Base-by-base conservation (phyloP, 2,797 vertebrate genomes). In the Mormyrus hasselquistii region DNA sequence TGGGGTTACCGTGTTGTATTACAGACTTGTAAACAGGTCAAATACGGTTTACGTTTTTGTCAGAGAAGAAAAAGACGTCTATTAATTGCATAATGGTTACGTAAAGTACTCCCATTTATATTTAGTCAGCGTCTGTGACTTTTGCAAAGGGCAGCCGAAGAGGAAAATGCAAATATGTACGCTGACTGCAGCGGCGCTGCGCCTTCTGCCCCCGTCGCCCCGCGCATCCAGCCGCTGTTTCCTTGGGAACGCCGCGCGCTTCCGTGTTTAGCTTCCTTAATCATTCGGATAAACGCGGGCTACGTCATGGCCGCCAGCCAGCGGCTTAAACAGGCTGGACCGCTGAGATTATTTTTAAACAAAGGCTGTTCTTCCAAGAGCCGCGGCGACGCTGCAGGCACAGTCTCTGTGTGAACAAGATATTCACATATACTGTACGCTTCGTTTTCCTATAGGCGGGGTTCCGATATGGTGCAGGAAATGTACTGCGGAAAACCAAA, bases 221-320 rank as follows among this genome's bases (percentile, higher is more conserved):
- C 7, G 44, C 9, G n/a, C 49, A 16, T 85, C 82, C 47, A 52
- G 82, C 25, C 9, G 47, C 82, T 22, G 82, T 85, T 85, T 85
- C 82, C 82, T 52, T 85, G 82, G 82, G 82, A 85, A 85, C 82
- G 82, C 82, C 82, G n/a, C 22, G 44, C 82, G 82, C 22, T 52
- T 52, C 82, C 82, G 49, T 85, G 82, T 85, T 85, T 52, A 52
- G 82, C 49, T 85, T 85, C 82, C 82, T 52, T 85, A 85, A 85
- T 85, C 82, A 50, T 52, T 85, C 82, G n/a, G 47, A 85, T 85
- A 85, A 85, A 85, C 49, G 9, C 82, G 9, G 47, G 22, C 44
- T 25, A 52, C 82, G 44, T 85, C 9, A 52, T 82, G 82, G 47
- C 47, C 44, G 47, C 47, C 9, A 19, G 38, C 41, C 76, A 82